Conservation (phyloP, 2,888 invertebrate genomes). For the Tanypteryx hageni region DNA sequence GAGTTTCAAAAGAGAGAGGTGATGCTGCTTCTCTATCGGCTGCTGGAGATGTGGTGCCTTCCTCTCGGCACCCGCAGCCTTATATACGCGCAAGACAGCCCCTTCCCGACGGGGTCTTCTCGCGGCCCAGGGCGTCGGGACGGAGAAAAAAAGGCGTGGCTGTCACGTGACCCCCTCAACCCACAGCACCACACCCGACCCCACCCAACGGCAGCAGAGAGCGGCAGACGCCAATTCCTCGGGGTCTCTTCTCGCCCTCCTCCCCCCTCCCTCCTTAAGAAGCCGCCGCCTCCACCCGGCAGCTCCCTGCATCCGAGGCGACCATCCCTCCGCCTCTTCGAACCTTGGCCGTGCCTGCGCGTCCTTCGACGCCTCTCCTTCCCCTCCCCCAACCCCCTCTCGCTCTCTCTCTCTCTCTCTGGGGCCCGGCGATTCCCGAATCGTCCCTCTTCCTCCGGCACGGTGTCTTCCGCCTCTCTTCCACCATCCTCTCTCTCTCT, state of each 20-base stretch:
- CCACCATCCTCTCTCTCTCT: no score
- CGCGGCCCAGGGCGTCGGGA: constrained; percentile 2
- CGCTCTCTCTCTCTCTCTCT: no score
- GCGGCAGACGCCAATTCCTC: constrained; percentile 22
- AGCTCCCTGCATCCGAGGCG: no score
- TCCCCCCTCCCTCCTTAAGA: background rate
- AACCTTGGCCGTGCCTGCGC: no score
- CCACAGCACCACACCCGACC: constrained; percentile 47
- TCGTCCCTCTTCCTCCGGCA: no score
- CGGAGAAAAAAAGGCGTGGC: constrained; percentile 50
- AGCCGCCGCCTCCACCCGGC: no score
- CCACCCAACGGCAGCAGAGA: constrained; percentile 44
- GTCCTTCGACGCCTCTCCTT: no score
- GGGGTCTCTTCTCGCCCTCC: background rate
- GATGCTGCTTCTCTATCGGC: background rate
- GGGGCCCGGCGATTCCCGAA: no score
- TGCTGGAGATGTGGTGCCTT: constrained; percentile 39
- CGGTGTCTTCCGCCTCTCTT: no score
- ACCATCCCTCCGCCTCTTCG: no score
- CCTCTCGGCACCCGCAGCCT: background rate
- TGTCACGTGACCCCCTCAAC: constrained; percentile 41
- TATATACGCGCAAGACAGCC: background rate
- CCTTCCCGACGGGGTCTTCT: background rate
- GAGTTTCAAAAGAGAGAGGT: constrained; percentile 20
- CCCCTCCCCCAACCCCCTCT: no score